Conservation (phyloP, 2,797 vertebrate genomes). For the Mormyrops attenuatus region DNA sequence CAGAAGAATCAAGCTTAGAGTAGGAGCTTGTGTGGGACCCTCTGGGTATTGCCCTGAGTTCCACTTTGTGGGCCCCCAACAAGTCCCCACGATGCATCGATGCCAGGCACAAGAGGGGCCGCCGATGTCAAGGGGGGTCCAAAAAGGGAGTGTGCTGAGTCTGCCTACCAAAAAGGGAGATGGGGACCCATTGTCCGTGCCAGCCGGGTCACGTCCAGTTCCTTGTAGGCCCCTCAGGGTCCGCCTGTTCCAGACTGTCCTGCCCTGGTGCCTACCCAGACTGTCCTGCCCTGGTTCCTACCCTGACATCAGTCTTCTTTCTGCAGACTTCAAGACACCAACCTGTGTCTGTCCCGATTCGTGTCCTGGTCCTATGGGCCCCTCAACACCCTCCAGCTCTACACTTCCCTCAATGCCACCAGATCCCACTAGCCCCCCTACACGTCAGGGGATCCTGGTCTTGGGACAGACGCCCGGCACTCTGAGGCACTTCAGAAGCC, state of each 20-base stretch:
- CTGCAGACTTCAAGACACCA: not conserved
- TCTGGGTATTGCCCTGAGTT: not conserved
- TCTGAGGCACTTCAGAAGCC: not conserved
- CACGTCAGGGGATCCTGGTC: not conserved
- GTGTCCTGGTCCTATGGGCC: not conserved
- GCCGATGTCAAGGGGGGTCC: not conserved
- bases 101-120: not conserved
- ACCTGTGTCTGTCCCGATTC: not conserved
- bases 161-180: not conserved
- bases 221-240: not conserved
- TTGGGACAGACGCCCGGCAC: not conserved
- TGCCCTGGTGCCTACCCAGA: not conserved
- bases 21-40: not conserved
- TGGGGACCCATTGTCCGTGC: not conserved
- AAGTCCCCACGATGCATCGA: not conserved
- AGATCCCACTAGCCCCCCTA: not conserved
- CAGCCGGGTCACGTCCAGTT: not conserved
- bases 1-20: not conserved
- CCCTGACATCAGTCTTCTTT: not conserved
- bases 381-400: not conserved
- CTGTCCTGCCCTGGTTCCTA: not conserved
- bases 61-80: not conserved
- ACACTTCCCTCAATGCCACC: not conserved
- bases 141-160: not conserved
- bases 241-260: not conserved